These are phyloP conservation scores for Anolis sagrei DNA, from an alignment of 2,113 vertebrate species.

Conservation along the genomic window DNA sequence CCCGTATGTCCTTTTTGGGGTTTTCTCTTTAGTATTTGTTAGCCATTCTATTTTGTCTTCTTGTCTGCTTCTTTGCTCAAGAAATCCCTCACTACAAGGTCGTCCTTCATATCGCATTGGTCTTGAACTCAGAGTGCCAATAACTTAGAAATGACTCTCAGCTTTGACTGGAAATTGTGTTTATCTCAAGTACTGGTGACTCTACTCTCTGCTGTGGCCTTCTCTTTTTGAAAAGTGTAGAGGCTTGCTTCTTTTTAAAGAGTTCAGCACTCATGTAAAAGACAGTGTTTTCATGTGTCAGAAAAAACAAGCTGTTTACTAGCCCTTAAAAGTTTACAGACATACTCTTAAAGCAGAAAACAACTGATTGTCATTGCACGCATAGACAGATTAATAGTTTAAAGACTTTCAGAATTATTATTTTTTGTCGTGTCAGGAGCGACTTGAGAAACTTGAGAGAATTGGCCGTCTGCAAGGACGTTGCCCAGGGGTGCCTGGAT, in stretches of 20 bases:
- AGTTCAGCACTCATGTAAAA: not conserved
- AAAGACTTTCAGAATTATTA: not conserved
- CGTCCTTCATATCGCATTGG: not conserved
- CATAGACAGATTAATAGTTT: not conserved
- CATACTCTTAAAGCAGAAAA: not conserved
- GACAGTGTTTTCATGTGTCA: not conserved
- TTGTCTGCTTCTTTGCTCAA: not conserved
- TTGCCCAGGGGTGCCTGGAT: no score
- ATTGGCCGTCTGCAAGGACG: no score
- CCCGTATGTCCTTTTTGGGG: not conserved
- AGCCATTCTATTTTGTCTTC: not conserved
- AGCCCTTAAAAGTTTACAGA: no score
- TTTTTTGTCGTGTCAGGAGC: no score
- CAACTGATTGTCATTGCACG: not conserved
- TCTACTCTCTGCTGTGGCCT: not conserved
- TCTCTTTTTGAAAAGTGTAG: constrained; percentile 9
- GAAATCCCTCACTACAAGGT: not conserved
- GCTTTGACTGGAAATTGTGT: not conserved
- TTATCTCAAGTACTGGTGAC: not conserved
- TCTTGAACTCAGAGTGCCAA: not conserved
- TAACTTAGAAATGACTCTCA: not conserved
- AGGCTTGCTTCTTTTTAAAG: not conserved
- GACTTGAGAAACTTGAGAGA: no score
- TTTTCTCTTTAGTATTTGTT: not conserved
- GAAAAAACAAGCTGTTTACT: no score